Evolutionary conservation across 2,888 invertebrate species (phyloP).

Genomic region (Ctenicera cuprea): DNA sequence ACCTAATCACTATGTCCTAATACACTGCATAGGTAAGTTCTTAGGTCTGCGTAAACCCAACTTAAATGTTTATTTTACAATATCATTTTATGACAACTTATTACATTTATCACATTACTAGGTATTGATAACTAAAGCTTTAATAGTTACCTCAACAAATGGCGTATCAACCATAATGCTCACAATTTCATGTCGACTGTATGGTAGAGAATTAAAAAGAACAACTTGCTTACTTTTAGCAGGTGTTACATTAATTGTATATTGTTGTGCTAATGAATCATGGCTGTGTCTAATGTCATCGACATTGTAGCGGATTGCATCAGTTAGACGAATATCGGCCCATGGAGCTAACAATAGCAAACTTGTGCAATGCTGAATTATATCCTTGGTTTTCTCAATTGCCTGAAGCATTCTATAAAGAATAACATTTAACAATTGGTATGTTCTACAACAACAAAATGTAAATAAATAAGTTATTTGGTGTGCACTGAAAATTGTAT

Average conservation of each 20-base stretch:
- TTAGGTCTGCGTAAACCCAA: too few relatives aligned
- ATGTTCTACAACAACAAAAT: too few relatives aligned
- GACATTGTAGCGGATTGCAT: conserved; percentile 76
- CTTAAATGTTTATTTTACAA: too few relatives aligned
- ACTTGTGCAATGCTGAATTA: conserved; percentile 84
- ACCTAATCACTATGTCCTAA: too few relatives aligned
- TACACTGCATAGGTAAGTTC: too few relatives aligned
- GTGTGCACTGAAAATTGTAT: too few relatives aligned
- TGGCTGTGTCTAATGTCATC: conserved; percentile 79
- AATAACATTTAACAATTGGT: too few relatives aligned
- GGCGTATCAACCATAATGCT: conserved; percentile 87
- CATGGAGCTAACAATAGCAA: conserved; percentile 78
- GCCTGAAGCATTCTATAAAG: conserved; percentile 80
- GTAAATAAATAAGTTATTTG: too few relatives aligned
- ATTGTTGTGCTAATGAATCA: conserved; percentile 78
- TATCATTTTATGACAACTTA: too few relatives aligned
- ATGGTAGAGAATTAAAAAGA: conserved; percentile 88
- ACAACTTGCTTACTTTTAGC: conserved; percentile 82
- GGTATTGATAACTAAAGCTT: too few relatives aligned
- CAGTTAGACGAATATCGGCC: conserved; percentile 73
- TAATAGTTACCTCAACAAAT: conserved; percentile 78
- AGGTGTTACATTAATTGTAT: conserved; percentile 77
- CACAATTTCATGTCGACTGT: conserved; percentile 84
- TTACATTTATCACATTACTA: too few relatives aligned
- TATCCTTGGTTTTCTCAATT: conserved; percentile 81